Base-by-base conservation (phyloP, 2,888 invertebrate species). In the Cephus runcator region DNA sequence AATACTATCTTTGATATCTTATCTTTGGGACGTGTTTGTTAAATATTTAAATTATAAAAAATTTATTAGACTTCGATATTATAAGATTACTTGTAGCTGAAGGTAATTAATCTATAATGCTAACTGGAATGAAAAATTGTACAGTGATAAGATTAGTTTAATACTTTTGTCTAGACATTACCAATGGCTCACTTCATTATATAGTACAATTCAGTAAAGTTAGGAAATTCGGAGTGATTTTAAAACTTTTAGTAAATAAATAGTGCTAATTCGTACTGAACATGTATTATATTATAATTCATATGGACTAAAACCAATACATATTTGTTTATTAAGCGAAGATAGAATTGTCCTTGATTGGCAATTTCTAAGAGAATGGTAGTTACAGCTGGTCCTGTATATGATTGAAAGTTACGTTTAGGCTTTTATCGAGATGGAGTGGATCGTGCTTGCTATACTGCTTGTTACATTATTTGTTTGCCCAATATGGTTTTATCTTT, bases 401-500 rank as follows among this genome's bases (percentile, higher is more conserved):
- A 23, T 56, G 6, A 56, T 56, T 56, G 23, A 56, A 9, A 56
- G 9, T 56, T 56, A 23, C 56, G 23, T 56, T 56, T 23, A 56
- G 4, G 12, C 30, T 31, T 33, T 71, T 12, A 31, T 31, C 23
- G 3, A 34, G 31, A 80, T 34, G 77, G 73, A 75, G 34, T 76
- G 11, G 76, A 76, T 40, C 15, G 73, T 56, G 77, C 77, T 69
- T 3, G 3, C 34, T 12, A 77, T 81, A 56, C 76, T 77, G 71
- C 68, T 75, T 12, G 68, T 79, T 69, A 77, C 79, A 56, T 73
- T 77, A 15, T 77, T 80, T 71, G 77, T 77, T 31, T 79, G 80
- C 23, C 80, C 81, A 11, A 69, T 81, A 23, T 77, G 80, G 69
- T 74, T 77, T 31, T 83, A 81, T 34, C 69, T 81, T n/a, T 79